Evolutionary conservation across 2,888 invertebrate genomes (phyloP).

Genomic region (Papilio demoleus): DNA sequence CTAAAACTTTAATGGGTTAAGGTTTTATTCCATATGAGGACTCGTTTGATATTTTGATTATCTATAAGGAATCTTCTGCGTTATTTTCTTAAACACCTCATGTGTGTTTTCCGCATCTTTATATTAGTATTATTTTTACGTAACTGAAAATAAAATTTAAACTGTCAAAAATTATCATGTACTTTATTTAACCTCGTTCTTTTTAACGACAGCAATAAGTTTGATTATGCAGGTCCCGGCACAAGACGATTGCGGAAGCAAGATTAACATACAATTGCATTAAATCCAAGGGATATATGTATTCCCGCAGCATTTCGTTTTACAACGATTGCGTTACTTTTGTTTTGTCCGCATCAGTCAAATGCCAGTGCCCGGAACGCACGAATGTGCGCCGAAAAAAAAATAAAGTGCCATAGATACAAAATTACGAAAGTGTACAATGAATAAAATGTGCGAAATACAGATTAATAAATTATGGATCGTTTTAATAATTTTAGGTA

Average conservation of each 20-base stretch:
- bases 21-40: background rate
- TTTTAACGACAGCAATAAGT: background rate
- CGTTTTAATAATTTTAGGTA: conserved; percentile 33
- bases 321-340: conserved; percentile 24
- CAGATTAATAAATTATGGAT: conserved; percentile 32
- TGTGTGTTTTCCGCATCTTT: too few species aligned
- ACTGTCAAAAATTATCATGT: background rate
- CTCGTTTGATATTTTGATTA: too few species aligned
- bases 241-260: conserved; percentile 32
- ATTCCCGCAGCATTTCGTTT: conserved; percentile 31
- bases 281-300: conserved; percentile 23
- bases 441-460: conserved; percentile 22
- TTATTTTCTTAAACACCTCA: too few species aligned
- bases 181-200: conserved; percentile 8
- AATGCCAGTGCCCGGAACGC: conserved; percentile 38
- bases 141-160: too few species aligned
- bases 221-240: conserved; percentile 11
- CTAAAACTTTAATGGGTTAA: background rate
- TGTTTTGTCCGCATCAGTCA: conserved; percentile 37
- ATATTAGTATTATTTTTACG: too few species aligned
- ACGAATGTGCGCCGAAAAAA: conserved; percentile 28
- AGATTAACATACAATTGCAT: conserved; percentile 38
- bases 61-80: too few species aligned
- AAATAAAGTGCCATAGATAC: conserved; percentile 36
- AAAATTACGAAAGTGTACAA: conserved; percentile 28